These are phyloP conservation scores for Eubucco bourcierii DNA, from an alignment of 2,113 vertebrate species.

Conservation along the genomic window DNA sequence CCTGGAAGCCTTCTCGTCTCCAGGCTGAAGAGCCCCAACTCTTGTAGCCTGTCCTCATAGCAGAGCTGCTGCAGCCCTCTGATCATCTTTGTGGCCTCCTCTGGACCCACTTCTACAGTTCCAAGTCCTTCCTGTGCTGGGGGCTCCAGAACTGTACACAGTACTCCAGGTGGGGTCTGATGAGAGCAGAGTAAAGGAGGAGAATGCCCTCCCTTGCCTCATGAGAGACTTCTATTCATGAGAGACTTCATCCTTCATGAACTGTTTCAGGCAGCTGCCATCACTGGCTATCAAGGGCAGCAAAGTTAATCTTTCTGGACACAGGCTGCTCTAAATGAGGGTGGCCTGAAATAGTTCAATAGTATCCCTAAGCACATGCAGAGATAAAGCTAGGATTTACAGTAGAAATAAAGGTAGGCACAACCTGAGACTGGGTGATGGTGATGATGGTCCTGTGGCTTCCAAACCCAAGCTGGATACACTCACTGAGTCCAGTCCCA, in stretches of 20 bases:
- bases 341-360: neutral
- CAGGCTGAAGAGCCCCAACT: too few relatives aligned
- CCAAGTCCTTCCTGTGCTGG: too few relatives aligned
- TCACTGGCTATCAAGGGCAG: conserved; percentile 11
- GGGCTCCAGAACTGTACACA: too few relatives aligned
- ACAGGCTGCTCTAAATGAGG: neutral
- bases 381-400: neutral
- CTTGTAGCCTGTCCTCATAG: too few relatives aligned
- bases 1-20: too few relatives aligned
- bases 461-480: neutral
- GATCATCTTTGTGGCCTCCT: too few relatives aligned
- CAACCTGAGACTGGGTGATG: neutral
- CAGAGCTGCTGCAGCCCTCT: too few relatives aligned
- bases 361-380: neutral
- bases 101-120: too few relatives aligned
- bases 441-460: neutral
- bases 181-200: too few relatives aligned
- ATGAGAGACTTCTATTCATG: too few relatives aligned
- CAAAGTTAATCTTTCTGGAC: conserved; percentile 26
- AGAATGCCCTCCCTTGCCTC: too few relatives aligned
- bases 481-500: neutral
- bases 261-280: conserved; percentile 1
- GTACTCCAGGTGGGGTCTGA: too few relatives aligned
- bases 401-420: neutral
- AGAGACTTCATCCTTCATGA: conserved; percentile 39